phyloP scores from a whole-genome alignment of 2,797 vertebrate genomes.

The Acropternis orthonyx region DNA sequence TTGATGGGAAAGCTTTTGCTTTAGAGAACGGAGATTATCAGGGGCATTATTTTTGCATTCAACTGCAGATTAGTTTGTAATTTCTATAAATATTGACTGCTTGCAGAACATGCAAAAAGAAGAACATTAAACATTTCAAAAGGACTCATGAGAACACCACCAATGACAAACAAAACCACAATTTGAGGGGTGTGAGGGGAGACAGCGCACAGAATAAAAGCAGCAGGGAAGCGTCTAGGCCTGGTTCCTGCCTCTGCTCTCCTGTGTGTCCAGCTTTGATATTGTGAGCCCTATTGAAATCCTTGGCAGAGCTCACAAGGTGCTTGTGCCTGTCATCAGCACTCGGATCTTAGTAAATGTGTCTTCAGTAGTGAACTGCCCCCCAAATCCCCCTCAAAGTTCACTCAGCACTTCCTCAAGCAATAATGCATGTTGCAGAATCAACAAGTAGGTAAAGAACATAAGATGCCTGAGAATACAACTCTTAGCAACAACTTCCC shows the following conservation, averaged over 20 bases:
- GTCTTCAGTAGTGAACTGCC: neutral
- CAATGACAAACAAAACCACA: neutral
- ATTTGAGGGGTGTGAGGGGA: neutral
- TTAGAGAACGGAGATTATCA: neutral
- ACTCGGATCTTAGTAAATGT: neutral
- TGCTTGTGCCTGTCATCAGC: neutral
- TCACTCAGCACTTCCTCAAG: neutral
- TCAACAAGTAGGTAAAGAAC: neutral
- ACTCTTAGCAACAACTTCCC: neutral
- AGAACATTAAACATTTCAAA: neutral
- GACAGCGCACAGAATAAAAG: neutral
- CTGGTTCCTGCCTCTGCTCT: neutral
- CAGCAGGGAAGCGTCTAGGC: conserved; percentile 35
- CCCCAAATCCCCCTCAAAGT: neutral
- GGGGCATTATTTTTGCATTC: neutral
- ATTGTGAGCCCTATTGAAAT: neutral
- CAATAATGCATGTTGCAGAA: neutral
- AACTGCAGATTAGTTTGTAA: neutral
- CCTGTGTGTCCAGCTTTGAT: neutral
- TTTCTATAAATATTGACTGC: neutral
- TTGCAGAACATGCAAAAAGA: neutral
- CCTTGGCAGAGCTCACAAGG: neutral
- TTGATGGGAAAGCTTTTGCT: neutral
- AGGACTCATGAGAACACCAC: neutral
- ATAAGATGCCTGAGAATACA: neutral